Evolutionary conservation across 2,888 invertebrate species (phyloP), one percentile per base, ranked within the genome.

Genomic region (Apamea anceps): DNA sequence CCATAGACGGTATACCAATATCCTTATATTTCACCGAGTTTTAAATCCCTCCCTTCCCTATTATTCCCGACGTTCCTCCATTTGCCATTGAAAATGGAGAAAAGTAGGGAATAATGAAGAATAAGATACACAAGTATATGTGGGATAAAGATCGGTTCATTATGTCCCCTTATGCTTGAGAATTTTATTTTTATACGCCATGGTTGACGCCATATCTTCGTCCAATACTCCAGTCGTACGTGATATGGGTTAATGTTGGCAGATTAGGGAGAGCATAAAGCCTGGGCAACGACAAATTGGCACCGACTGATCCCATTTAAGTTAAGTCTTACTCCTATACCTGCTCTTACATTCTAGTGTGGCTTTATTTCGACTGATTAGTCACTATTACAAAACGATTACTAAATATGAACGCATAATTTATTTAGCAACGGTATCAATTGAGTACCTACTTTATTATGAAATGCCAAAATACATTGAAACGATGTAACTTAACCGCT

Each of bases 231-330:
- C 4, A 32, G 51, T 68, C 57, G 77, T 72, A 77, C 79, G 79
- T 89, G 88, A 82, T 75, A 63, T 54, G 77, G 72, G 66, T 48
- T 65, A 77, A 77, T 72, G 66, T 73, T 67, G 72, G 71, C 37
- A 72, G 72, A 80, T 85, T 80, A 75, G 63, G 68, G 42, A 67
- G 10, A 28, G 54, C 45, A 18, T 77, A n/a, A 87, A 73, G 72
- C 45, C 70, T 63, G 28, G 21, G 42, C 63, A 21, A 54, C 48
- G 42, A 65, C 25, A n/a, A 81, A 81, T 73, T 7, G 62, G 48
- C 72, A 75, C 63, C 67, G 28, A 15, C 65, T 60, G 21, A 37
- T 37, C 32, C 28, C 60, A 75, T 67, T 67, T 42, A 37, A 73
- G 32, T 66, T 71, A 65, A 63, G 15, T 42, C n/a, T 65, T 6